These are phyloP conservation scores for Monodelphis domestica DNA, from an alignment of 2,797 vertebrate genomes.

Conservation along the genomic window DNA sequence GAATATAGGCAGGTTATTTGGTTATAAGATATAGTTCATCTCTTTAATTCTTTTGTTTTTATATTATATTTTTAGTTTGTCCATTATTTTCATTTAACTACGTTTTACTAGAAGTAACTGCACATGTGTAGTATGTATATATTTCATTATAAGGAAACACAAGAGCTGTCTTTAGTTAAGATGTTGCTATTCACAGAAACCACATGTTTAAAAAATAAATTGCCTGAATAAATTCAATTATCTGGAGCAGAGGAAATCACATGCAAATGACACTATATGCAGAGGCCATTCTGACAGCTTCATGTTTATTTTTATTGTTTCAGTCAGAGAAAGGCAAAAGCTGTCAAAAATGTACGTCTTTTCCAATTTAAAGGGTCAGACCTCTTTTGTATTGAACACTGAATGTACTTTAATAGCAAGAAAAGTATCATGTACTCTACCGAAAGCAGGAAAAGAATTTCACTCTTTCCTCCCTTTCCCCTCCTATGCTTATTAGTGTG, in stretches of 20 bases:
- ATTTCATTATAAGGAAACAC: slow-evolving; percentile 72
- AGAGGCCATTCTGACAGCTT: slow-evolving; percentile 52
- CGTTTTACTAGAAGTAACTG: slow-evolving; percentile 45
- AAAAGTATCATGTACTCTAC: slow-evolving; percentile 46
- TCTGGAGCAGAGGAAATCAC: slow-evolving; percentile 72
- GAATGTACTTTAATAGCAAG: slow-evolving; percentile 28
- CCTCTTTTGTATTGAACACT: slow-evolving; percentile 51
- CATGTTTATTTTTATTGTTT: slow-evolving; percentile 71
- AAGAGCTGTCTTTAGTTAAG: slow-evolving; percentile 73
- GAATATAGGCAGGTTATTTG: slow-evolving; percentile 73
- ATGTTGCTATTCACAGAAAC: slow-evolving; percentile 56
- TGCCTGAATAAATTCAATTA: slow-evolving; percentile 76
- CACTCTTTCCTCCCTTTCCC: not conserved
- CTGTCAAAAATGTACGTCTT: slow-evolving; percentile 35
- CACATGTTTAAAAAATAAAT: slow-evolving; percentile 75
- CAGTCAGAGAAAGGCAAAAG: slow-evolving; percentile 62
- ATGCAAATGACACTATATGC: slow-evolving; percentile 67
- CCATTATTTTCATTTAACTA: slow-evolving; percentile 65
- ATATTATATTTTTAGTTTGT: slow-evolving; percentile 54
- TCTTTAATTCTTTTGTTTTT: slow-evolving; percentile 76
- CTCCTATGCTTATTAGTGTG: not conserved
- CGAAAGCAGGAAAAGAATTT: not conserved
- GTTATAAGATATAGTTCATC: slow-evolving; percentile 72
- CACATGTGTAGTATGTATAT: slow-evolving; percentile 18
- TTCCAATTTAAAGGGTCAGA: slow-evolving; percentile 48